These are phyloP conservation scores for Ailurus styani DNA, from an alignment of 2,113 vertebrate species.

Conservation along the genomic window DNA sequence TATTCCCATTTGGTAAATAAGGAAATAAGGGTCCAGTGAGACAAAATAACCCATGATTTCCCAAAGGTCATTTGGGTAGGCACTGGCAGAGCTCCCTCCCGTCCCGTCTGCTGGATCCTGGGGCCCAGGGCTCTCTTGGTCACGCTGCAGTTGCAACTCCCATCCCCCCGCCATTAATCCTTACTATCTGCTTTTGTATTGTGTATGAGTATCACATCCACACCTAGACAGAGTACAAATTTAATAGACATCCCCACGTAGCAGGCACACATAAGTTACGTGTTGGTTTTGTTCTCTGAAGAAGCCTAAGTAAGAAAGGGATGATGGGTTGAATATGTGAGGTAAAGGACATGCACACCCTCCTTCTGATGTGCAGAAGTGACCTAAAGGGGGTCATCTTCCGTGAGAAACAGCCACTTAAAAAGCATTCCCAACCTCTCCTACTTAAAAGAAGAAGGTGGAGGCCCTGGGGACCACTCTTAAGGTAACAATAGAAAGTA, in stretches of 20 bases:
- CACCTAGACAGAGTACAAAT: not conserved
- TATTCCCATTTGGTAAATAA: not conserved
- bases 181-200: not conserved
- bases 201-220: not conserved
- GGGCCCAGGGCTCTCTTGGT: not conserved
- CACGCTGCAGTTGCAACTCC: not conserved
- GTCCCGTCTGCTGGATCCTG: not conserved
- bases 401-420: not conserved
- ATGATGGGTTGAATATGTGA: not conserved
- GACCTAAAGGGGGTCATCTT: not conserved
- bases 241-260: not conserved
- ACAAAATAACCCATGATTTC: not conserved
- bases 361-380: not conserved
- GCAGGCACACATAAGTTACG: not conserved
- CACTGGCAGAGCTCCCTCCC: not conserved
- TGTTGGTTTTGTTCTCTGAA: not conserved
- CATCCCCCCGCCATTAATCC: not conserved
- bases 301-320: not conserved
- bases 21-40: not conserved
- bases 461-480: not conserved
- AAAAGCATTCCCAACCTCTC: not conserved
- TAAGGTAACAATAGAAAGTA: not conserved
- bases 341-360: not conserved
- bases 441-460: not conserved
- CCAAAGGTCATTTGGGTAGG: no score